These are phyloP conservation scores for Drosophila ezoana DNA, from an alignment of 2,888 invertebrate genomes.

Conservation along the genomic window DNA sequence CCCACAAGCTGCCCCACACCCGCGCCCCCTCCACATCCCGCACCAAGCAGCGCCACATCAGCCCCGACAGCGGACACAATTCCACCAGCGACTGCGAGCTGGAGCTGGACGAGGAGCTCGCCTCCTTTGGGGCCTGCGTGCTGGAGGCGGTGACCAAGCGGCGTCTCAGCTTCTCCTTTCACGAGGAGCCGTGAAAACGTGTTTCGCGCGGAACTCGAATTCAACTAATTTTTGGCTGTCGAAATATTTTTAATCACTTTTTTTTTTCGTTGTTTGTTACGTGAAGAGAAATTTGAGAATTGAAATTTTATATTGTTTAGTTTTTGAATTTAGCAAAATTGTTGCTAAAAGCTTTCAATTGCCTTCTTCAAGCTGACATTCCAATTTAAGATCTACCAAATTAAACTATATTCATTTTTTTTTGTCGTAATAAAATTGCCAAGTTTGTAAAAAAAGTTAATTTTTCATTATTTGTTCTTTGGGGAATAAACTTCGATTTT, in stretches of 20 bases:
- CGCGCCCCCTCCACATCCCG: slow-evolving; percentile 6
- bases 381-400: slow-evolving; percentile 15
- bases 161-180: slow-evolving; percentile 86
- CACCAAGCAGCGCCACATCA: slow-evolving; percentile 61
- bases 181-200: slow-evolving; percentile 75
- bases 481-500: no score
- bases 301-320: slow-evolving; percentile 1
- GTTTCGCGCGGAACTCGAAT: background rate
- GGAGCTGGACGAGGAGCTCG: slow-evolving; percentile 42
- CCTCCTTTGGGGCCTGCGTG: slow-evolving; percentile 15
- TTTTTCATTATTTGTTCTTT: no score
- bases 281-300: slow-evolving; percentile 16
- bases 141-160: slow-evolving; percentile 73
- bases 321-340: slow-evolving; percentile 27
- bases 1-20: slow-evolving; percentile 31
- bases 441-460: slow-evolving; percentile 9
- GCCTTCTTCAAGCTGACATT: slow-evolving; percentile 37
- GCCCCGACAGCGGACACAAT: slow-evolving; percentile 84
- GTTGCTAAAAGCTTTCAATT: slow-evolving; percentile 44
- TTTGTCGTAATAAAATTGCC: slow-evolving; percentile 35
- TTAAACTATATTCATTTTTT: slow-evolving; percentile 24
- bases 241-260: slow-evolving; percentile 6
- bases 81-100: slow-evolving; percentile 75
- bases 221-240: slow-evolving; percentile 43
- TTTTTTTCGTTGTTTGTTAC: slow-evolving; percentile 27